Evolutionary conservation across 2,888 invertebrate species (phyloP), one percentile per base, ranked within the genome.

Genomic region (Phyllotreta cruciferae): DNA sequence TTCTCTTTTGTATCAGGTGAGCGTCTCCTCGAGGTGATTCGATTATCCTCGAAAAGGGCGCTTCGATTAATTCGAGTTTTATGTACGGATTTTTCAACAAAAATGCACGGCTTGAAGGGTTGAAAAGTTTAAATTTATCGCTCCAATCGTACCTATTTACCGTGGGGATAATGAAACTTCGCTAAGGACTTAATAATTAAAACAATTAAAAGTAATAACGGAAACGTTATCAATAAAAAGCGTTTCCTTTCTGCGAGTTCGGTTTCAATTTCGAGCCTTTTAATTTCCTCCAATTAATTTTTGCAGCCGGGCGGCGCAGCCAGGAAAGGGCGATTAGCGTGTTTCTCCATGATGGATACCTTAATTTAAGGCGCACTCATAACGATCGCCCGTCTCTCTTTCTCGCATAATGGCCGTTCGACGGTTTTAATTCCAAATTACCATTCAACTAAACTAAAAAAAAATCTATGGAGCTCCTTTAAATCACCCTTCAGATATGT

Each of bases 401-500:
- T 57, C 45, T 13, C 38, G n/a, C 14, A 34, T 24, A 24, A 24
- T 24, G 2, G 24, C 24, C 66, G 62, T 65, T 58, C 50, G 24
- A 24, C 24, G 24, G 24, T 24, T 24, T 24, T 3, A 24, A 24
- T 24, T 24, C 24, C 2, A 4, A 24, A 24, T 24, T 13, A 53
- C 8, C 3, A 34, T 14, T 9, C 13, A 14, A 38, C 13, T 6
- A 3, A 10, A 38, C 39, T 38, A 34, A 54, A 54, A 54, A 42
- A 34, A 41, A 54, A 54, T n/a, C 34, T 24, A 11, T n/a, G 74
- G 73, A 81, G 75, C 82, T 82, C 82, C 82, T 82, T 82, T 82
- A 24, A 24, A 24, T 24, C 24, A 24, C 24, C 24, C 24, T 24
- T 24, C 24, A 24, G 24, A 4, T 24, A 24, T 3, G 24, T 24